Evolutionary conservation across 2,797 vertebrate species (phyloP).

Genomic region (Sebastes diploproa): DNA sequence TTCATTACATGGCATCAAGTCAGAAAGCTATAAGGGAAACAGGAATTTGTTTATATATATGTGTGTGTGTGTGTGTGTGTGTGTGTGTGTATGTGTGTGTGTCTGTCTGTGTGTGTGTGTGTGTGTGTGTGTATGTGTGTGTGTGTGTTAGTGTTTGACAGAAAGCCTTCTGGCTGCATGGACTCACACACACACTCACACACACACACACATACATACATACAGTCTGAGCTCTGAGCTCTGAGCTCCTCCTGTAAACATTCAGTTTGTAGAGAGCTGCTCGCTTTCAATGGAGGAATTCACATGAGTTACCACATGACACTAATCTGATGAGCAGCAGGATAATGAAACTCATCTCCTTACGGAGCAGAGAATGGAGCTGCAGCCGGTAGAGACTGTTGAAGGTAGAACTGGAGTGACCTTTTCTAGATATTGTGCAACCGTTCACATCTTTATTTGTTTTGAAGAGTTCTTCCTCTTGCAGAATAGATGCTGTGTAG

Average conservation of each 20-base stretch:
- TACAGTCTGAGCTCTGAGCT: neutral
- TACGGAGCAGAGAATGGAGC: neutral
- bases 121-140: too few relatives aligned
- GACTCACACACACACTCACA: neutral
- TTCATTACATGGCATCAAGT: neutral
- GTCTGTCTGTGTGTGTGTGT: too few relatives aligned
- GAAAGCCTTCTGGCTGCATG: constrained; percentile 20
- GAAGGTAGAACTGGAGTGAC: neutral
- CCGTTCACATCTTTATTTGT: neutral
- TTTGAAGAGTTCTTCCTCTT: neutral
- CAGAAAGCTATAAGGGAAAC: neutral
- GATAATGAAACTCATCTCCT: neutral
- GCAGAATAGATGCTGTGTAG: neutral
- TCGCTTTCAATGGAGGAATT: neutral
- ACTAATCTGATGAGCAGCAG: neutral
- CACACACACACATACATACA: too few relatives aligned
- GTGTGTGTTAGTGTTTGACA: constrained; percentile 11
- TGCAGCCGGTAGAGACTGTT: neutral
- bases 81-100: neutral
- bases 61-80: neutral
- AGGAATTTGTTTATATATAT: constrained; percentile 4
- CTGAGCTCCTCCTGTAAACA: constrained; percentile 31
- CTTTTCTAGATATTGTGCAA: neutral
- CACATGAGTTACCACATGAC: neutral
- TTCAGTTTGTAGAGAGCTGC: neutral